Base-by-base conservation (phyloP, 2,888 invertebrate species). In the Perizoma flavofasciatum region DNA sequence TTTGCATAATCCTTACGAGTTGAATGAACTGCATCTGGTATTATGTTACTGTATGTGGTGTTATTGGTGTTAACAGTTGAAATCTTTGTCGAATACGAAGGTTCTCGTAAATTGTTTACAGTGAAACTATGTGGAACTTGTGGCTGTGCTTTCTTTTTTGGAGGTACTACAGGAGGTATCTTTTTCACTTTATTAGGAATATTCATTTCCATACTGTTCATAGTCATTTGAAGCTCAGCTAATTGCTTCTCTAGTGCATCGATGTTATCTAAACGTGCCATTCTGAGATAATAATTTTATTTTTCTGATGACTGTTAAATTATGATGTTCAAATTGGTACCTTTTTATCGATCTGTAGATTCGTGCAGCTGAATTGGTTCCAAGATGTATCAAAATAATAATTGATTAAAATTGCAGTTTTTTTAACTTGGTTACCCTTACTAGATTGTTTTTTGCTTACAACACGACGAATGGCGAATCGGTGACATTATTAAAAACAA, bases 101-200 rank as follows among this genome's bases (percentile, higher is more conserved):
- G 96, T 74, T 95, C 95, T 54, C 95, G 92, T 54, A 95, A 89
- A 70, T 94, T 93, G 79, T 94, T 95, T 52, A 96, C 93, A 5
- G 93, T 92, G 71, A 95, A 95, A 83, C 96, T 96, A 77, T 95
- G 95, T 63, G 96, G 96, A 74, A 97, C 95, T 95, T 95, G 86
- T 9, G 93, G 90, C 75, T 87, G 86, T 63, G 87, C 95, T 82
- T 94, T 95, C 67, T 96, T 96, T 82, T 96, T 96, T 7, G 96
- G 96, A 48, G 96, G 96, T 59, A 96, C 96, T 55, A 95, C 95
- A 65, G 96, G 96, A 66, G 96, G 96, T 65, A 95, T 90, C 86
- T 96, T 96, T 79, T 92, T 85, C 32, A 82, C 70, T 79, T 83
- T 82, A 59, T 74, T 78, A n/a, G 82, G 65, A 45, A 75, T 73